Base-by-base conservation (phyloP, 1,140 invertebrate genomes). In the Drosophila ambigua region DNA sequence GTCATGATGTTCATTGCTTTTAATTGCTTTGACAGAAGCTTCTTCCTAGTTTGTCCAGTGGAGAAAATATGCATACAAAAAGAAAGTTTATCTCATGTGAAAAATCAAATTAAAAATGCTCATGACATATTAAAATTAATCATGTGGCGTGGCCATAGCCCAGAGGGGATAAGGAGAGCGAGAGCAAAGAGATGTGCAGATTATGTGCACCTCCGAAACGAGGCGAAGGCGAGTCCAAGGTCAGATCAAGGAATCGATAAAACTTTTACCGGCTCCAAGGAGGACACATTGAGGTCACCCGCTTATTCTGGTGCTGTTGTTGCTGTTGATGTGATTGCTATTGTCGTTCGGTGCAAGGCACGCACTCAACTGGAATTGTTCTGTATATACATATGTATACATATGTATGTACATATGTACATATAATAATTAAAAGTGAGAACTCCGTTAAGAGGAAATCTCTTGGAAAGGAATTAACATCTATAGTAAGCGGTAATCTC, bases 201-300 rank as follows among this genome's bases (percentile, higher is more conserved):
- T 35, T 35, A 35, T 35, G 31, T 35, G 3, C 28, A 7, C 31
- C 31, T 8, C 31, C 9, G 3, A 68, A 58, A 43, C 51, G 50
- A 3, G 46, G 20, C 16, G n/a, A 43, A 57, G 23, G 13, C 35
- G 48, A 68, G 59, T 57, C 31, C 58, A 81, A 81, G 79, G 78
- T 81, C 78, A 66, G 46, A 35, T 48, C 48, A 57, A 43, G 52
- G 53, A 81, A 81, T 81, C 78, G 57, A 81, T 82, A 78, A 78
- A 72, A 61, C 45, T 69, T 58, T 77, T 52, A 39, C 66, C 31
- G 50, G 64, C 64, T 57, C 51, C 24, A 49, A 50, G 35, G 65
- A 69, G 66, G 66, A 69, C 66, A 31, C 20, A 69, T 69, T 53
- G 55, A 61, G 65, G 71, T 64, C 60, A 79, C 65, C 11, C 15